Conservation (phyloP, 53 echinoderm and acorn worm genomes). For the Henricia sp. region DNA sequence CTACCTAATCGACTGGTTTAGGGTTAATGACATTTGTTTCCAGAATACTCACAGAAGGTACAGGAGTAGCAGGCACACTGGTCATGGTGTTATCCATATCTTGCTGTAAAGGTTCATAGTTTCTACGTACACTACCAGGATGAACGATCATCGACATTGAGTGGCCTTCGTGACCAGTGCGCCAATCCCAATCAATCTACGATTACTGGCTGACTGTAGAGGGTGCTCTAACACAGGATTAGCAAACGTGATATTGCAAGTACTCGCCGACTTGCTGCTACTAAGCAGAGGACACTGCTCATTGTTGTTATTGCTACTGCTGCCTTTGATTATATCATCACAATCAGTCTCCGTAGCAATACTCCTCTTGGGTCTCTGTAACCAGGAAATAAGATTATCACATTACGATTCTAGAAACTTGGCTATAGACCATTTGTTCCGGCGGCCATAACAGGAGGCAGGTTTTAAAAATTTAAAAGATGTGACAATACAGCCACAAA, state of each 20-base stretch:
- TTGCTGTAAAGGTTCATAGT: constrained; percentile 56
- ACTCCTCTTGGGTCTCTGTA: constrained; percentile 24
- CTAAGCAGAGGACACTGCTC: constrained; percentile 30
- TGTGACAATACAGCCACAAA: too few relatives aligned
- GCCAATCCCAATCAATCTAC: too few relatives aligned
- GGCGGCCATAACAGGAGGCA: too few relatives aligned
- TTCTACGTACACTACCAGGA: constrained; percentile 75
- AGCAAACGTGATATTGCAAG: constrained; percentile 34
- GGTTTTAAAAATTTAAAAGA: too few relatives aligned
- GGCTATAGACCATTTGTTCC: too few relatives aligned
- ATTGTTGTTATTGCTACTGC: constrained; percentile 62
- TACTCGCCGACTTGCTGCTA: constrained; percentile 6
- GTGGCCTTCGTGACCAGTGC: constrained; percentile 42
- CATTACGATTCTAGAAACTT: too few relatives aligned
- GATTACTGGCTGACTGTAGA: constrained; percentile 42
- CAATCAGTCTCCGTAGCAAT: background rate
- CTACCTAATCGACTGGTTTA: too few relatives aligned
- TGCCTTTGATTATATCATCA: constrained; percentile 21
- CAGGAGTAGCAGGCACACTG: constrained; percentile 64
- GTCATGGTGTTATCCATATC: constrained; percentile 53
- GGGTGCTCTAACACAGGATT: background rate
- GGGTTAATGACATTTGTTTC: too few relatives aligned
- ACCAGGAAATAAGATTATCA: background rate
- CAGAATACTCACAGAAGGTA: constrained; percentile 63
- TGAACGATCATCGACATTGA: constrained; percentile 88